Evolutionary conservation across 2,888 invertebrate genomes (phyloP), one percentile per base, ranked within the genome.

Genomic region (Diachrysia chrysitis): DNA sequence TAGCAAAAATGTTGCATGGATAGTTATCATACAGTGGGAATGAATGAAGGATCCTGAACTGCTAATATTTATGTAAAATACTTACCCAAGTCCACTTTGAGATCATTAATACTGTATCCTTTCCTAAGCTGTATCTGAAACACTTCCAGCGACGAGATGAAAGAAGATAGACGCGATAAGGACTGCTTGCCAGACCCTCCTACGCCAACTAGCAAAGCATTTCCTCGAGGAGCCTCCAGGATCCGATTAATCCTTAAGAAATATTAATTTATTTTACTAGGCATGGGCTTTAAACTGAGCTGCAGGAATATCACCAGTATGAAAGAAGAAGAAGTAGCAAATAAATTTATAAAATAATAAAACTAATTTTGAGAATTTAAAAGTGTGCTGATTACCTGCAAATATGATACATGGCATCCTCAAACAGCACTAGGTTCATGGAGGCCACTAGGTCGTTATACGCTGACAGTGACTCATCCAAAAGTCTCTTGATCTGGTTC

Each of bases 161-260:
- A 99, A 0, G 98, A 97, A 0, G 99, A 97, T 19, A 99, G 94
- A 63, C 99, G 96, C 0, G 99, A 98, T 53, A 99, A 94, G 4
- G 98, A 98, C 91, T 99, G 99, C 88, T 99, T 99, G 58, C 99
- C 99, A 66, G 98, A 98, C 37, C 99, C 99, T 51, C 99, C 99
- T 0, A 99, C 99, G 29, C 99, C 99, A 23, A 99, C 97, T 17
- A 99, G 93, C 29, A 99, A 93, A 0, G 98, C 99, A 88, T 99
- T 99, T 16, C 99, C 99, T 81, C 99, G 96, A 0, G 99, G 98
- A 1, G 98, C 97, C 91, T 99, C 99, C 84, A 99, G 93, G 78
- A 99, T 99, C 65, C 99, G 97, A 90, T 98, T 99, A 70, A 99
- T 99, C 78, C 98, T 97, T 16, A 3, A 55, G 65, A 35, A 2